Base-by-base conservation (phyloP, 2,113 vertebrate genomes). In the Danio rerio region DNA sequence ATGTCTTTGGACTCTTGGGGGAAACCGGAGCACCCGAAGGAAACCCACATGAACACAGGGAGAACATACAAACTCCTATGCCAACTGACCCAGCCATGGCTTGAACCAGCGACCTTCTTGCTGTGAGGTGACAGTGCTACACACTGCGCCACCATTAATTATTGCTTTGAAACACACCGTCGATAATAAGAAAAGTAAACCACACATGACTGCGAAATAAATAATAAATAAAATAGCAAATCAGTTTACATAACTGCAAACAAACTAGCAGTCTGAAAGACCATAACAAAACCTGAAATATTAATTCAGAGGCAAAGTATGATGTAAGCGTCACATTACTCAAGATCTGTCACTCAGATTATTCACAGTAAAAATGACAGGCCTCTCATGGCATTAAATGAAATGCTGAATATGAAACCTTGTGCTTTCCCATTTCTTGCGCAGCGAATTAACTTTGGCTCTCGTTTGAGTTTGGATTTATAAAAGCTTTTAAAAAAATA, bases 221-320 rank as follows among this genome's bases (percentile, higher is more conserved):
- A 31, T 31, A 31, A 31, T 31, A 31, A 31, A 31, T 31, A 31
- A 1, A 31, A 31, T 31, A 31, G 3, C 31, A 31, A 31, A 72
- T 65, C 15, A n/a, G 5, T 66, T 13, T 43, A 56, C 31, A 6
- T 13, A 18, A 13, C 18, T 80, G 49, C 68, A 79, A 53, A 53
- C 52, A 31, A 31, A 31, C 31, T 59, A 20, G 31, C 50, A 53
- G 50, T 81, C 63, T 40, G 6, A 59, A 13, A 53, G 45, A 58
- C 42, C 45, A 43, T 47, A 72, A 65, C 50, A 74, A 85, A 56
- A 58, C 18, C 56, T 78, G 80, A 74, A 76, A 73, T 11, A 82
- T 79, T 61, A 81, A 85, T 85, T 71, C 70, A 68, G 69, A 83
- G 61, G 6, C 20, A 76, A 53, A 18, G 31, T 61, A 79, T 72